These are phyloP conservation scores for Nanorana parkeri DNA, from an alignment of 2,113 vertebrate genomes.

Conservation along the genomic window DNA sequence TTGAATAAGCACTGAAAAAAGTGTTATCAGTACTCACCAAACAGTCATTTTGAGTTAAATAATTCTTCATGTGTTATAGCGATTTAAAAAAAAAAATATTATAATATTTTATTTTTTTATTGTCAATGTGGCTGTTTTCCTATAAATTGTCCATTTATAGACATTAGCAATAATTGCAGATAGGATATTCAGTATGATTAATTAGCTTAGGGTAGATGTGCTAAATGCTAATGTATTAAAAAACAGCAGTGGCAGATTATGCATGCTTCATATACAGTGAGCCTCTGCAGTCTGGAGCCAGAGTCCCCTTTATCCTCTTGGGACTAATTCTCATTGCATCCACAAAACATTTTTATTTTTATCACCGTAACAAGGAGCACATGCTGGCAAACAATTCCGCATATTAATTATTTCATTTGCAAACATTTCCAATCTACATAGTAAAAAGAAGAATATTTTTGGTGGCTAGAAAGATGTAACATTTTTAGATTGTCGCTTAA, in stretches of 20 bases:
- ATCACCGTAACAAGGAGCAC: conserved; percentile 60
- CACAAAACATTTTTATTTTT: conserved; percentile 64
- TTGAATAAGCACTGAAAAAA: conserved; percentile 49
- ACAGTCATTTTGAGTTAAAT: conserved; percentile 51
- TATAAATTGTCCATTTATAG: background rate
- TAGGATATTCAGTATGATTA: conserved; percentile 60
- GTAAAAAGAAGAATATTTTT: conserved; percentile 34
- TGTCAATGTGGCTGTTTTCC: background rate
- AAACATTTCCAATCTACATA: conserved; percentile 56
- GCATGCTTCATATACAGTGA: conserved; percentile 60
- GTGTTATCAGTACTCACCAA: conserved; percentile 46
- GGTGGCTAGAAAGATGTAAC: background rate
- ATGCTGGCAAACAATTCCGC: conserved; percentile 62
- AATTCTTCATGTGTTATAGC: background rate
- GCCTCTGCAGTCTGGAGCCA: conserved; percentile 60
- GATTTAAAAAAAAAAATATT: background rate
- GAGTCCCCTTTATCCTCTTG: conserved; percentile 59
- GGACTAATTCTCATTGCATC: conserved; percentile 62
- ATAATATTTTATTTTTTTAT: background rate
- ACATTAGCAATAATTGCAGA: background rate
- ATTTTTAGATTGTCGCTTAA: background rate
- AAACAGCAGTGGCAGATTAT: conserved; percentile 61
- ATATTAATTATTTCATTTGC: conserved; percentile 66
- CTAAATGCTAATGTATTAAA: conserved; percentile 64
- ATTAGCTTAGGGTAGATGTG: conserved; percentile 62